Conservation (phyloP, 2,797 vertebrate species). For the Scleropages formosus region DNA sequence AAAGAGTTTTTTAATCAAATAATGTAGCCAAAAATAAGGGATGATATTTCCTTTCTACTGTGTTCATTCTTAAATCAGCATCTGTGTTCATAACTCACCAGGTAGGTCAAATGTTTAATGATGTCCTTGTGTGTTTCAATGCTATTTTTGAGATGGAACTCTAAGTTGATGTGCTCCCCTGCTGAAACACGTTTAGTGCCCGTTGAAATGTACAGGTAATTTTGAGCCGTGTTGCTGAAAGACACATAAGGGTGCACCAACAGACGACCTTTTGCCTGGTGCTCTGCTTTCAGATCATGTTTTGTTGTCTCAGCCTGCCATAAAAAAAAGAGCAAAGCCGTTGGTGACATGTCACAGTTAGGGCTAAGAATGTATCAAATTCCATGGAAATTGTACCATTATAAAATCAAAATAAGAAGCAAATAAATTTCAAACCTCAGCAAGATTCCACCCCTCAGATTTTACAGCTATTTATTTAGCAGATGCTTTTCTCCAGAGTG, state of each 20-base stretch:
- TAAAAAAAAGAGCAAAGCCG: not conserved
- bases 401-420: not conserved
- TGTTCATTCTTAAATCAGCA: not conserved
- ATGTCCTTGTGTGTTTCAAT: not conserved
- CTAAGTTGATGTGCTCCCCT: conserved; percentile 44
- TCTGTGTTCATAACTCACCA: conserved; percentile 53
- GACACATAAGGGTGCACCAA: conserved; percentile 26
- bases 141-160: conserved; percentile 31
- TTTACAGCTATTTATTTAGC: too few species aligned
- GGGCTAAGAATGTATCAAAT: not conserved
- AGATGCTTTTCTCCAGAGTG: too few species aligned
- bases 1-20: not conserved
- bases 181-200: conserved; percentile 38
- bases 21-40: not conserved
- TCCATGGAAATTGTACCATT: not conserved
- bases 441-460: too few species aligned
- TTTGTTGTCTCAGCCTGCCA: conserved; percentile 57
- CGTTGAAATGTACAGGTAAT: conserved; percentile 59
- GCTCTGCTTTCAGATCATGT: conserved; percentile 52
- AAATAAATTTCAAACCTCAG: too few species aligned
- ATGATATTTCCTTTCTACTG: not conserved
- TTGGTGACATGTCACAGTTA: not conserved
- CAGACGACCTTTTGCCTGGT: conserved; percentile 55
- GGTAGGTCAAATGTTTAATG: conserved; percentile 59
- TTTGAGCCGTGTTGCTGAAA: fast-evolving